A percentile compares a stretch with the other conserved stretches of the same genome.
Evolutionary conservation across 2,888 invertebrate genomes (phyloP).

Genomic region (Archips crataeganus): DNA sequence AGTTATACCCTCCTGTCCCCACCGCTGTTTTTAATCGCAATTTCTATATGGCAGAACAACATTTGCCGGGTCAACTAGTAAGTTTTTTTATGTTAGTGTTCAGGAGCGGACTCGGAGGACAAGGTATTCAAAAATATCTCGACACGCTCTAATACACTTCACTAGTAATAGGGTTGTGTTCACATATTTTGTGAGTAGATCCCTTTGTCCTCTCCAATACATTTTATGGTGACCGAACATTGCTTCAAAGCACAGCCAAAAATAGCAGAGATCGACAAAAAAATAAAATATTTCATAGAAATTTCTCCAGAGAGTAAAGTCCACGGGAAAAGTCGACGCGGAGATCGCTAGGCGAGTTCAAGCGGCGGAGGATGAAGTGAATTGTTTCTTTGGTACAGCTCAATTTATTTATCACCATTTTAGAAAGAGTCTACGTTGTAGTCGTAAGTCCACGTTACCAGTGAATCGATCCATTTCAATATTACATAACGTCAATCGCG

Average conservation of each 20-base stretch:
- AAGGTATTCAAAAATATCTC: slow-evolving; percentile 1
- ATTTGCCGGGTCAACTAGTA: too few relatives aligned
- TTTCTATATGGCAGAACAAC: too few relatives aligned
- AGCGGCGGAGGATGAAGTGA: neutral
- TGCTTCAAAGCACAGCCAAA: slow-evolving; percentile 3
- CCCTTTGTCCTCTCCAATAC: neutral
- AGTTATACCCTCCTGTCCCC: too few relatives aligned
- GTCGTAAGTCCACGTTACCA: too few relatives aligned
- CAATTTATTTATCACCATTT: too few relatives aligned
- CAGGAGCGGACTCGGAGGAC: neutral
- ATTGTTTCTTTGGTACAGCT: too few relatives aligned
- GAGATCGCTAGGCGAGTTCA: neutral
- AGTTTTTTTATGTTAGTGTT: too few relatives aligned
- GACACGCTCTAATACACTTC: neutral
- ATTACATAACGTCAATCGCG: slow-evolving; percentile 1
- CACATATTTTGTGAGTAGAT: neutral
- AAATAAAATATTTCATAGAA: neutral
- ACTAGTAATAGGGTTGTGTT: neutral
- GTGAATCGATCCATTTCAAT: neutral
- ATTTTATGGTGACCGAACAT: neutral
- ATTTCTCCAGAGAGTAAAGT: neutral
- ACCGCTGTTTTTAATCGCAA: too few relatives aligned
- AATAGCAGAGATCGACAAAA: neutral
- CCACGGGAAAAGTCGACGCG: neutral
- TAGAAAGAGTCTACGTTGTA: too few relatives aligned